Evolutionary conservation across 2,888 invertebrate genomes (phyloP), one percentile per base, ranked within the genome.

Genomic region (Caenorhabditis imperialis): DNA sequence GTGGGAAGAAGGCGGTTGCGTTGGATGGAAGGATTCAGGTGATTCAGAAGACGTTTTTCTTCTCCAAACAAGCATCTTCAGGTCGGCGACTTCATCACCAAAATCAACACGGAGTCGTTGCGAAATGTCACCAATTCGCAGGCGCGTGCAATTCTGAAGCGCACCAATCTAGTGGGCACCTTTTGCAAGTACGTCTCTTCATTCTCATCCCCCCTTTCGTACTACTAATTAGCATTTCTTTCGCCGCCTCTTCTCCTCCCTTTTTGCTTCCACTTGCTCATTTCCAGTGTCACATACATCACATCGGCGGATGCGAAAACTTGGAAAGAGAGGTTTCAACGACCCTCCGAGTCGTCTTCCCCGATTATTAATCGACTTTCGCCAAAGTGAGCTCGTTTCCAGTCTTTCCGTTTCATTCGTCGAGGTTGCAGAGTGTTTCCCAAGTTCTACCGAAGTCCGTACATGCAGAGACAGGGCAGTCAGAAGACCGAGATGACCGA

Each of bases 81-180:
- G 84, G 81, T 90, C 4, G 92, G 92, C 1, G 92, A 92, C 86
- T 90, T 90, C 82, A 88, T 92, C 75, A 89, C 91, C 18, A 89
- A 90, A 44, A 89, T 92, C 63, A 92, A 92, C 88, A 90, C 91
- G 83, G 91, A 92, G 87, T 90, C 89, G 71, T 88, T 92, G 84
- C 88, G 91, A 30, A 89, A 90, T 72, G 90, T 91, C 22, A 91
- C 91, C 20, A 91, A 90, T 81, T 89, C 91, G 6, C 91, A 92
- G 88, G 91, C 91, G 0, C 83, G 91, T 67, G 91, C 91, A 45
- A 91, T 92, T 58, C 88, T 92, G 44, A 88, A 91, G 53, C 87
- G 91, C 54, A 90, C 91, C 18, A 91, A 91, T 78, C 89, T 92
- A 14, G 89, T 91, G 67, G 90, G 91, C 54, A 89, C 90, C 35